Evolutionary conservation across 1,140 invertebrate genomes (phyloP).

Genomic region (Tachypleus tridentatus): DNA sequence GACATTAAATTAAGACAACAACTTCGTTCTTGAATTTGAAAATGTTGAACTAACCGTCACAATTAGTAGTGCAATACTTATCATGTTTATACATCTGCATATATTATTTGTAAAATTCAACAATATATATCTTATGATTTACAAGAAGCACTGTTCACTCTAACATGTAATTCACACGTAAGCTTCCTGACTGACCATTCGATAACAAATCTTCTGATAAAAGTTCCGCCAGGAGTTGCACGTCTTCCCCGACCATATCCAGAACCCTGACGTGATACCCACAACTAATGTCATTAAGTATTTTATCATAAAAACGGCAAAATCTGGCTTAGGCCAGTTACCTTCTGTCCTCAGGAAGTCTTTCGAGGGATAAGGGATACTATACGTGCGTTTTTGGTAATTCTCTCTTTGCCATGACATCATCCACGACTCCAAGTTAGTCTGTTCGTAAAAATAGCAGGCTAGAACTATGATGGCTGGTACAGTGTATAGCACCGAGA

Average conservation of each 20-base stretch:
- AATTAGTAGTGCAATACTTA: too few relatives aligned
- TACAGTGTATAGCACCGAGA: slow-evolving; percentile 86
- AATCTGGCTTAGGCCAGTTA: slow-evolving; percentile 33
- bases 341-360: neutral
- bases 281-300: slow-evolving; percentile 94
- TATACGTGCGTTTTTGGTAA: slow-evolving; percentile 22
- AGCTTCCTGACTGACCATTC: too few relatives aligned
- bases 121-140: too few relatives aligned
- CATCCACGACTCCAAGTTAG: slow-evolving; percentile 78
- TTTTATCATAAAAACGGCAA: slow-evolving; percentile 46
- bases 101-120: too few relatives aligned
- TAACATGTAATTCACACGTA: too few relatives aligned
- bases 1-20: too few relatives aligned
- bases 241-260: slow-evolving; percentile 95
- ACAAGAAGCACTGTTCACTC: too few relatives aligned
- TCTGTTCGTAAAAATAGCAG: slow-evolving; percentile 84
- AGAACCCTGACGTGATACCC: slow-evolving; percentile 91
- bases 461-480: slow-evolving; percentile 84
- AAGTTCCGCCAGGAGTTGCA: slow-evolving; percentile 60
- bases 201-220: too few relatives aligned
- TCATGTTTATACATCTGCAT: too few relatives aligned
- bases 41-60: too few relatives aligned
- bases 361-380: slow-evolving; percentile 30
- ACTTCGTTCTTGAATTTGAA: too few relatives aligned
- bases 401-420: slow-evolving; percentile 58